phyloP scores from a whole-genome alignment of 2,888 invertebrate species.

The Tenodera sinensis region DNA sequence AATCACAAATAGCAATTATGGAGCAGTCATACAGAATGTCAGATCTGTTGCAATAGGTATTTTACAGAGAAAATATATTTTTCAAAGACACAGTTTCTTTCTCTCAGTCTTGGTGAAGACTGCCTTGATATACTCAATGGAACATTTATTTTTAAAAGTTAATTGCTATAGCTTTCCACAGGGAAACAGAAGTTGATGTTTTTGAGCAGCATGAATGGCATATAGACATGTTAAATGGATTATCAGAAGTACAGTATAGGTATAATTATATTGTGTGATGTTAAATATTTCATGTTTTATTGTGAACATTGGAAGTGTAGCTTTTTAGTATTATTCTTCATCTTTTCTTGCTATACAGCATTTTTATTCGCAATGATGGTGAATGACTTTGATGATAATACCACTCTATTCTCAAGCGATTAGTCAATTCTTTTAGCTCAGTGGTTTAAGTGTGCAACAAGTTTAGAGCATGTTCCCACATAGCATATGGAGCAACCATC shows the following conservation, averaged over 20 bases:
- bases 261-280: neutral
- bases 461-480: too few species aligned
- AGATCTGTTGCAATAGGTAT: neutral
- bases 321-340: neutral
- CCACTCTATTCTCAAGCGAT: too few species aligned
- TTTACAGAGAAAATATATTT: neutral
- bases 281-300: neutral
- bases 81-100: neutral
- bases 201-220: neutral
- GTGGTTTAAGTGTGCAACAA: too few species aligned
- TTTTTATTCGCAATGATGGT: too few species aligned
- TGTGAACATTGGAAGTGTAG: neutral
- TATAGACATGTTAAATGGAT: neutral
- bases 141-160: neutral
- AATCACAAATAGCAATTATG: neutral
- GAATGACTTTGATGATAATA: too few species aligned
- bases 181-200: neutral
- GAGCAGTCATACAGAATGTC: too few species aligned
- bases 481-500: too few species aligned
- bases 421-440: too few species aligned
- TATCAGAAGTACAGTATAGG: neutral
- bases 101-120: neutral
- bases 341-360: neutral
- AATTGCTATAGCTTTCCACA: neutral
- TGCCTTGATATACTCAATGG: neutral